Conservation (phyloP, 2,888 invertebrate species). For the Hirtodrosophila trivittata region DNA sequence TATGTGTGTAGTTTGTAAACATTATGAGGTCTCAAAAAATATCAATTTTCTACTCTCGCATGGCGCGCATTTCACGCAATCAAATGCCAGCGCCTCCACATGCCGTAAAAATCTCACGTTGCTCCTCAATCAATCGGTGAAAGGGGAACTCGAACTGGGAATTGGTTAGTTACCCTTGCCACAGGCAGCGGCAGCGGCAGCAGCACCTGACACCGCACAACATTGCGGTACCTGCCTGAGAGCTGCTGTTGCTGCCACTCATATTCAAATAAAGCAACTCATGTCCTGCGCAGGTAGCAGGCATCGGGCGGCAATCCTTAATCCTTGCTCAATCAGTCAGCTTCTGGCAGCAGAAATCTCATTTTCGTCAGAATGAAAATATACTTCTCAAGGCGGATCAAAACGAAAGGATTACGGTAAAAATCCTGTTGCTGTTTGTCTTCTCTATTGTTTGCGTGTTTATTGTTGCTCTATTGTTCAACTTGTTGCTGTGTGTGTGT, state of each 20-base stretch:
- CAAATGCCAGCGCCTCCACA: constrained; percentile 51
- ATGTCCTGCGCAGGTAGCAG: constrained; percentile 53
- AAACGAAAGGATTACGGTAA: constrained; percentile 79
- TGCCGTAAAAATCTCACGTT: constrained; percentile 50
- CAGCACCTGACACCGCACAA: constrained; percentile 56
- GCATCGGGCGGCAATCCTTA: constrained; percentile 44
- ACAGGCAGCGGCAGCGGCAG: constrained; percentile 1
- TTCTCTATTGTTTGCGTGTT: constrained; percentile 57
- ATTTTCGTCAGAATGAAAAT: constrained; percentile 76
- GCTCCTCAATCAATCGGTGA: constrained; percentile 39
- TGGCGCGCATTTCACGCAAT: constrained; percentile 63
- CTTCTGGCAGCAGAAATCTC: constrained; percentile 54
- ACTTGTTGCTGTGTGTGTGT: constrained; percentile 25
- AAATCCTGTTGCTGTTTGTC: constrained; percentile 51
- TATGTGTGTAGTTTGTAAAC: constrained; percentile 30
- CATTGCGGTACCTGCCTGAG: constrained; percentile 45
- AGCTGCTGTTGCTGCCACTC: constrained; percentile 23
- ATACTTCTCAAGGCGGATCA: constrained; percentile 77
- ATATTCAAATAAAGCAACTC: constrained; percentile 74
- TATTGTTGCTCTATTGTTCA: constrained; percentile 54
- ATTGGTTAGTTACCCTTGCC: constrained; percentile 28
- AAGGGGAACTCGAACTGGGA: constrained; percentile 6
- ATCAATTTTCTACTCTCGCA: constrained; percentile 51
- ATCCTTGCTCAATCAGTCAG: constrained; percentile 69
- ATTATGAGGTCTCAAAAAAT: constrained; percentile 34